Evolutionary conservation across 2,113 vertebrate genomes (phyloP), one percentile per base, ranked within the genome.

Genomic region (Mirounga angustirostris): DNA sequence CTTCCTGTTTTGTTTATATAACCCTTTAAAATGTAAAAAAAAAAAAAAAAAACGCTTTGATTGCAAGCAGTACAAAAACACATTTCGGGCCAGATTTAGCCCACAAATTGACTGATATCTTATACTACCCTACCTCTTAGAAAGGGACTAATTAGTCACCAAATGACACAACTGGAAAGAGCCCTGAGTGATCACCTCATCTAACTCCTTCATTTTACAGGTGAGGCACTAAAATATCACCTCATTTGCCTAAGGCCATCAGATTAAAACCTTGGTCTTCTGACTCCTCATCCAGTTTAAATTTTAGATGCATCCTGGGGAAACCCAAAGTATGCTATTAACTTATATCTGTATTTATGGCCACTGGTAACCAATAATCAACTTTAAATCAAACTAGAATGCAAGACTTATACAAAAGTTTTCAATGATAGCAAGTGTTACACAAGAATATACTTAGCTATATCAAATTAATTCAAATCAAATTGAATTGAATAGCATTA

Each of bases 391-490:
- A 95, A 83, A 30, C 59, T 88, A 19, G 30, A 81, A 95, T 89
- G 28, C 14, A 96, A 89, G 46, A 82, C 26, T 13, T 89, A 86
- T 13, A 81, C 18, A 94, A 89, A 93, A 69, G 22, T 73, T 95
- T 59, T 67, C 33, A 95, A 67, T 82, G 63, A 65, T 58, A 88
- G 89, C 18, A 92, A 87, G 73, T 88, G 24, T 59, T 79, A 67
- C 9, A 91, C 7, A 80, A 79, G 52, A 88, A 83, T 74, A 7
- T 93, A 80, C 24, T 46, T 78, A 36, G 28, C 33, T 85, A 89
- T 83, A 63, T 87, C 80, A 83, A 94, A 87, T 86, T 58, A 69
- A 85, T 80, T 95, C 43, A 92, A 95, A 83, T 89, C 4, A 86
- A 43, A 43, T 43, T 43, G 40, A 43, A 43, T 43, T 43, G 40